Evolutionary conservation across 2,113 vertebrate genomes (phyloP), one percentile per base, ranked within the genome.

Genomic region (Salvelinus alpinus): DNA sequence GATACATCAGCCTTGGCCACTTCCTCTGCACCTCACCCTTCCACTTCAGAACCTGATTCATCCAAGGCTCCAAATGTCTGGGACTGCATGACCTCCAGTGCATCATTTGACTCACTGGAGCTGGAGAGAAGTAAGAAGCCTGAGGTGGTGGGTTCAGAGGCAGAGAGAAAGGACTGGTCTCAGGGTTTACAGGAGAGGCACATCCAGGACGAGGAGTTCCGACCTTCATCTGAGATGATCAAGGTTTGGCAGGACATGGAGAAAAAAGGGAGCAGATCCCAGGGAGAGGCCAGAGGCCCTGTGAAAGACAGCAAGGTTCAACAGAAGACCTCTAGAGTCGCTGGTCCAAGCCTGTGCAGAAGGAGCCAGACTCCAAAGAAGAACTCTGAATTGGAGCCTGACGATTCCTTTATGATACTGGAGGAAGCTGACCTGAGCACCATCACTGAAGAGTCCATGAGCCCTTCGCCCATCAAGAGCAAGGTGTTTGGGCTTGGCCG

Each of bases 211-310:
- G 90, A 93, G 1, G 90, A 92, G 72, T 96, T 96, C 87, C 88
- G 85, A n/a, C 90, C 95, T 0, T 94, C 95, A 7, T 90, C 90
- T 0, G 94, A 96, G 68, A 94, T 96, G 78, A 89, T 95, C 72
- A 91, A 91, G 78, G 76, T 94, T 65, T 96, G 95, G 95, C 93
- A 94, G 73, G 87, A 84, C 0, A 94, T 95, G 93, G 95, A 96
- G 77, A 90, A 22, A 64, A 83, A 90, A 22, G 47, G 84, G 0
- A 69, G 1, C 5, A 82, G 66, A 16, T 80, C 84, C 7, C 85
- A 31, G 7, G 73, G 68, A 0, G 80, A 88, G 18, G 78, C 38
- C 0, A 71, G 70, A 67, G 76, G 27, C 0, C 0, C 3, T 3
- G 22, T 59, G 24, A 76, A 16, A 66, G 5, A 64, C 38, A 75